Conservation (phyloP, 2,113 vertebrate genomes). For the Semnopithecus entellus region DNA sequence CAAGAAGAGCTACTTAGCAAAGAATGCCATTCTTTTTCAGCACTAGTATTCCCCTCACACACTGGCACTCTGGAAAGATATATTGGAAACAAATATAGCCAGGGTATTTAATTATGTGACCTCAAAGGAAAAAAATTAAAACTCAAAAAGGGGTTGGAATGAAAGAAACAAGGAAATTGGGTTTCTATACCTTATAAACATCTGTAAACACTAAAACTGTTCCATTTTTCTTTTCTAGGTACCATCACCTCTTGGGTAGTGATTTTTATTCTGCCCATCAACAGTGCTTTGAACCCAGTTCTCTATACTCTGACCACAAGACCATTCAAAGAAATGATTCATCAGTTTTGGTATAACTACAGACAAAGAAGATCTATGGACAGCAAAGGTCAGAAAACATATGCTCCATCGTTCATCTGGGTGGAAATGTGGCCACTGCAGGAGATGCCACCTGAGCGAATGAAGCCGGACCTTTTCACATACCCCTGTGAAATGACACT, state of each 20-base stretch:
- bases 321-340: constrained; percentile 97
- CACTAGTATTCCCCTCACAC: neutral
- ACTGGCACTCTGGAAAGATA: neutral
- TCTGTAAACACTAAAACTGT: constrained; percentile 1
- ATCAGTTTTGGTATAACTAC: constrained; percentile 95
- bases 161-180: neutral
- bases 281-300: constrained; percentile 97
- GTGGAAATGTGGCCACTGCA: constrained; percentile 93
- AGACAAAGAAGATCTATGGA: constrained; percentile 87
- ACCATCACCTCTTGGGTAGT: constrained; percentile 98
- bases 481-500: constrained; percentile 81
- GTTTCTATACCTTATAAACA: neutral
- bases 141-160: neutral
- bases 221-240: constrained; percentile 84
- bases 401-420: constrained; percentile 91
- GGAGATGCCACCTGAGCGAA: constrained; percentile 83
- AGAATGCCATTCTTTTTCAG: neutral
- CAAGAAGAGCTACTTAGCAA: neutral
- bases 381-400: constrained; percentile 83
- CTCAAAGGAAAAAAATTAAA: neutral
- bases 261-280: constrained; percentile 98
- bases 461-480: constrained; percentile 81
- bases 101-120: constrained; percentile 22
- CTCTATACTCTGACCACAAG: constrained; percentile 97
- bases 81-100: neutral